Evolutionary conservation across 1,140 invertebrate species (phyloP).

Genomic region (Brachionus paranguensis): DNA sequence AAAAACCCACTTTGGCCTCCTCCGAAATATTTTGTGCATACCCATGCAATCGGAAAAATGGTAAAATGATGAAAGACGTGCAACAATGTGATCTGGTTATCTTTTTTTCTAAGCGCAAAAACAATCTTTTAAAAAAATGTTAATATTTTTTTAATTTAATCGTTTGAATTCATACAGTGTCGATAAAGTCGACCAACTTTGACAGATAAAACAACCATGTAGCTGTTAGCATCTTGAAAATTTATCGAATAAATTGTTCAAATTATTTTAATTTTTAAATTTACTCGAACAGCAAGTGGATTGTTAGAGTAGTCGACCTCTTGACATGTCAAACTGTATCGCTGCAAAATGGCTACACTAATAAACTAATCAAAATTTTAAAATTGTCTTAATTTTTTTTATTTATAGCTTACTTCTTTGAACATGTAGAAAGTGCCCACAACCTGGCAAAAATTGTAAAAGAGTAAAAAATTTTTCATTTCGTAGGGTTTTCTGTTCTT

Average conservation of each 20-base stretch:
- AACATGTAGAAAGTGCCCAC: slow-evolving; percentile 27
- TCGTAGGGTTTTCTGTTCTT: slow-evolving; percentile 5
- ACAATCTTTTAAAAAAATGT: slow-evolving; percentile 12
- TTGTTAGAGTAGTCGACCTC: background rate
- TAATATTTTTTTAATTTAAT: background rate
- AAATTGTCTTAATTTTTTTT: background rate
- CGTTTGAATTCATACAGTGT: slow-evolving; percentile 37
- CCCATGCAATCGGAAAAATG: slow-evolving; percentile 52
- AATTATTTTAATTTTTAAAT: background rate
- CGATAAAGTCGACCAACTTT: slow-evolving; percentile 44
- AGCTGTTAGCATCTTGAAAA: slow-evolving; percentile 34
- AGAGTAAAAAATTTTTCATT: slow-evolving; percentile 1
- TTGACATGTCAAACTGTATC: slow-evolving; percentile 3
- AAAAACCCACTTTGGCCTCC: slow-evolving; percentile 36
- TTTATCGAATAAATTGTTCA: background rate
- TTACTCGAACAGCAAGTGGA: slow-evolving; percentile 11
- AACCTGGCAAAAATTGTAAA: slow-evolving; percentile 28
- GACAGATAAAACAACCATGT: slow-evolving; percentile 45
- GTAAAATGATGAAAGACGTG: slow-evolving; percentile 65
- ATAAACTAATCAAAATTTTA: background rate
- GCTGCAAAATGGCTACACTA: background rate
- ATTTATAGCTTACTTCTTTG: background rate
- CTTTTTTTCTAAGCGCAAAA: slow-evolving; percentile 66
- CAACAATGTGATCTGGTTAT: slow-evolving; percentile 68
- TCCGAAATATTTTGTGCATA: slow-evolving; percentile 45